A percentile compares a stretch with the other conserved stretches of the same genome.
These are phyloP conservation scores for Petrolisthes cinctipes DNA, from an alignment of 2,888 invertebrate species.

Conservation along the genomic window DNA sequence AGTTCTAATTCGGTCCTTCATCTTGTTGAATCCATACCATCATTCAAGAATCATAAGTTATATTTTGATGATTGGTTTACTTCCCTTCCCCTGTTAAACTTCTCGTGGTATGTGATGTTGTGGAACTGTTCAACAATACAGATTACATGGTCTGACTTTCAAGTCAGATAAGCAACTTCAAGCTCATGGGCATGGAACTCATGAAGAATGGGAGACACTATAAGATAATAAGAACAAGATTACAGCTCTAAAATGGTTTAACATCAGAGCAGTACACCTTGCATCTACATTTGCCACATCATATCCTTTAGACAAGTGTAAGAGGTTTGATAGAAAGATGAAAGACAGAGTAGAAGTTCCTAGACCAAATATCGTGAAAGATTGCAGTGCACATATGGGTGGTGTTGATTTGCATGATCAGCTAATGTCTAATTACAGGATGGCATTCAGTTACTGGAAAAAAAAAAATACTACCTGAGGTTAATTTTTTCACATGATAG, in stretches of 20 bases:
- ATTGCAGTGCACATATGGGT: not conserved
- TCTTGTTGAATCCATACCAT: not conserved
- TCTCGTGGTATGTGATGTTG: not conserved
- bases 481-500: conserved; percentile 39
- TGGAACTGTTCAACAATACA: not conserved
- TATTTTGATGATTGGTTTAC: conserved; percentile 22
- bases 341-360: not conserved
- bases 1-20: not conserved
- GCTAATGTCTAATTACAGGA: conserved; percentile 10
- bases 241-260: conserved; percentile 18
- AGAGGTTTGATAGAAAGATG: not conserved
- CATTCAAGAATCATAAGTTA: conserved; percentile 4
- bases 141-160: not conserved
- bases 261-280: not conserved
- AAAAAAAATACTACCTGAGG: conserved; percentile 23
- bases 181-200: not conserved
- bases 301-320: not conserved
- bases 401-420: not conserved
- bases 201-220: not conserved
- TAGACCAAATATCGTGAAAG: not conserved
- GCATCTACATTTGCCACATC: conserved; percentile 20
- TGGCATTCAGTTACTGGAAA: conserved; percentile 33
- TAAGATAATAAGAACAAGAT: not conserved
- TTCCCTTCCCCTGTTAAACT: not conserved
- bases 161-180: conserved; percentile 6